These are phyloP conservation scores for Muraenolepis orangiensis DNA, from an alignment of 2,797 vertebrate genomes.

Conservation along the genomic window DNA sequence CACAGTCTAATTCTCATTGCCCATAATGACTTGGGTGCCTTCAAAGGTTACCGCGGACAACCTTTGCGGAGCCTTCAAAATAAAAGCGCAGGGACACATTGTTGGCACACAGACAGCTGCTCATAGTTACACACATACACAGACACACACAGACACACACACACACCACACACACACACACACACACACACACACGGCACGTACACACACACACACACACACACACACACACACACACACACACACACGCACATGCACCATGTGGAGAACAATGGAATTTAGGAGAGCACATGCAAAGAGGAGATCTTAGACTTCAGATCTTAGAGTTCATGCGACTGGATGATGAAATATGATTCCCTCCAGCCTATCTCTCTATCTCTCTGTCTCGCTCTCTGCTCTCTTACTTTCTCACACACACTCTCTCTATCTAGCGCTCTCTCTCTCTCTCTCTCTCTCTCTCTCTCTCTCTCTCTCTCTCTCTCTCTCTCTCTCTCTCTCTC, in stretches of 20 bases:
- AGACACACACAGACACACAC: neutral
- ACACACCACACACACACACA: neutral
- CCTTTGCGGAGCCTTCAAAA: slow-evolving; percentile 9
- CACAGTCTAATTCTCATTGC: slow-evolving; percentile 53
- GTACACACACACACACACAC: neutral
- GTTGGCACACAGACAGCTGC: neutral
- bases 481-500: too few species aligned
- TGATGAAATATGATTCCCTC: slow-evolving; percentile 68
- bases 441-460: neutral
- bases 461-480: slow-evolving; percentile 13
- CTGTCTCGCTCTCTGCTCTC: too few species aligned
- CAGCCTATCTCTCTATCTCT: slow-evolving; percentile 24
- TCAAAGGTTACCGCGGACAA: slow-evolving; percentile 41
- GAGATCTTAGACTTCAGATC: slow-evolving; percentile 53
- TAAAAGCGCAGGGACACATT: slow-evolving; percentile 32
- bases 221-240: too few species aligned
- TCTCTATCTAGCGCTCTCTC: too few species aligned
- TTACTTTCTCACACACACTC: too few species aligned
- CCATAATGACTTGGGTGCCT: slow-evolving; percentile 55
- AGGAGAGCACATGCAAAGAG: slow-evolving; percentile 41
- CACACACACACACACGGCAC: neutral
- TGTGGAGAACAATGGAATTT: slow-evolving; percentile 33
- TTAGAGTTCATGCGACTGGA: slow-evolving; percentile 37
- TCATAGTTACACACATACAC: neutral
- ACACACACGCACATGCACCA: too few species aligned